These are phyloP conservation scores for Esperia sulphurella DNA, from an alignment of 2,888 invertebrate species.

Conservation along the genomic window DNA sequence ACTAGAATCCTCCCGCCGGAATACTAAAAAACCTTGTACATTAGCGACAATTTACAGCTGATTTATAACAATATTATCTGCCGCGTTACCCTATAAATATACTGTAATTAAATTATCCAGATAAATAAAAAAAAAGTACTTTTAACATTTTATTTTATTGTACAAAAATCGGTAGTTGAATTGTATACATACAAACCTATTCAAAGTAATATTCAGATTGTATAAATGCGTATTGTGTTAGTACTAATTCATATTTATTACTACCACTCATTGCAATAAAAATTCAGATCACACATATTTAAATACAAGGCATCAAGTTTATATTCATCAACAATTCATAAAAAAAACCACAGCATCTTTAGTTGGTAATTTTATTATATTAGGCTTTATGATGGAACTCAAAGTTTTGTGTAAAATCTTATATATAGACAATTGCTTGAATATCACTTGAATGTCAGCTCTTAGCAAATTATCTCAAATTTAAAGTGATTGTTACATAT, in stretches of 20 bases:
- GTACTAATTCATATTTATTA: slow-evolving; percentile 24
- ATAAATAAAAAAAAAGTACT: slow-evolving; percentile 24
- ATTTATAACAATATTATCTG: too few relatives aligned
- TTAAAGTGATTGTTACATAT: slow-evolving; percentile 40
- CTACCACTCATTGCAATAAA: slow-evolving; percentile 21
- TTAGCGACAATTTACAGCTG: too few relatives aligned
- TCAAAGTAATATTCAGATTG: slow-evolving; percentile 59
- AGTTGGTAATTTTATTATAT: slow-evolving; percentile 39
- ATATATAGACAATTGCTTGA: slow-evolving; percentile 45
- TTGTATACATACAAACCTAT: slow-evolving; percentile 63
- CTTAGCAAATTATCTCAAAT: slow-evolving; percentile 41
- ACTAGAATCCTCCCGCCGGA: too few relatives aligned
- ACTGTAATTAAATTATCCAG: too few relatives aligned
- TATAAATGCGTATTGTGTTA: slow-evolving; percentile 58
- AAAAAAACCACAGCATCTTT: slow-evolving; percentile 40
- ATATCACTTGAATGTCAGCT: slow-evolving; percentile 50
- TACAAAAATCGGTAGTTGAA: slow-evolving; percentile 60
- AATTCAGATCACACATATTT: slow-evolving; percentile 42
- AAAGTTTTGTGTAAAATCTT: slow-evolving; percentile 35
- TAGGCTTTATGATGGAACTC: slow-evolving; percentile 43
- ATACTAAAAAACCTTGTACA: too few relatives aligned
- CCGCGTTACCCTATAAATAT: too few relatives aligned
- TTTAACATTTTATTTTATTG: slow-evolving; percentile 56
- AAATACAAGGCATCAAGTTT: slow-evolving; percentile 22
- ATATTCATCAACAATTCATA: slow-evolving; percentile 26